Base-by-base conservation (phyloP, 2,797 vertebrate genomes). In the Alauda arvensis region DNA sequence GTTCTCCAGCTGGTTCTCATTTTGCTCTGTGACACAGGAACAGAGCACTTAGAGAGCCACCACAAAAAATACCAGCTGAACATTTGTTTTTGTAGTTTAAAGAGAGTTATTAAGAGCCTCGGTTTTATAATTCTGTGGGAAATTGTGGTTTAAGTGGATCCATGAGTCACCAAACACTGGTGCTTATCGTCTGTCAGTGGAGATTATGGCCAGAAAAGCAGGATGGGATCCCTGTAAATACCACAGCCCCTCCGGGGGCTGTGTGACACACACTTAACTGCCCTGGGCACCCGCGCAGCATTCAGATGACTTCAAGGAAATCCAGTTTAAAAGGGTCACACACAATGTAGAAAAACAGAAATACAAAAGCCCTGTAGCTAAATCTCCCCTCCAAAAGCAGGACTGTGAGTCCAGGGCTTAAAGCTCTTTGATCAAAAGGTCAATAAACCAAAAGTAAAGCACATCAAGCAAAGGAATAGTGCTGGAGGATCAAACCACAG, bases 141-240 rank as follows among this genome's bases (percentile, higher is more conserved):
- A 95, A 94, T 92, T 88, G 90, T 91, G 86, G 88, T 93, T 80
- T 88, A 85, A 92, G 84, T 90, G 87, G 88, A 83, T 89, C 78
- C 66, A 84, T 92, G 94, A 95, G 77, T 94, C 94, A 87, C 82
- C 68, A 68, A 92, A 84, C 57, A 34, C 28, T 48, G 69, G 59
- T 85, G 80, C 90, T 94, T 89, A 87, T 91, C 70, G 43, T 94
- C 91, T 94, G 87, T 85, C 79, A 71, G 74, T 10, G 3, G 56
- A 85, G 87, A 93, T 93, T 78, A 71, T 49, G 83, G 89, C 55
- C 72, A 66, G 39, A 57, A 79, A 68, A 76, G 79, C 55, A 85
- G 42, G 59, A 17, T 0, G 76, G 84, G 62, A 42, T 80, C 80
- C 43, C 74, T 90, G 79, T 49, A 70, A 93, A 89, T 61, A 61